Evolutionary conservation across 2,888 invertebrate genomes (phyloP).

Genomic region (Sturmia bella): DNA sequence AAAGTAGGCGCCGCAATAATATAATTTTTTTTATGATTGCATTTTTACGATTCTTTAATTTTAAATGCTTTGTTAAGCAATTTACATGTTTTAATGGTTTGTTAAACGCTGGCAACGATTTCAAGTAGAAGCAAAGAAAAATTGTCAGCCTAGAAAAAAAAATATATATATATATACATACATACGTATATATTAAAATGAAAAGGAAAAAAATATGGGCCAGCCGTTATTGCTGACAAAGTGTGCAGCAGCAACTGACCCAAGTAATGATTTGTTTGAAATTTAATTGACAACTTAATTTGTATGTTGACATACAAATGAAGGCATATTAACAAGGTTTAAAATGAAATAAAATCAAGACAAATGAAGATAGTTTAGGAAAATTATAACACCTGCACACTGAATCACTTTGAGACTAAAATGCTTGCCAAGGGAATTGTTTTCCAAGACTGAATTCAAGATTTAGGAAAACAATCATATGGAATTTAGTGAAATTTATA

Average conservation of each 20-base stretch:
- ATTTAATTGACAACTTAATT: too few species aligned
- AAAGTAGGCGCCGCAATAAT: conserved; percentile 57
- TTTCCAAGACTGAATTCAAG: too few species aligned
- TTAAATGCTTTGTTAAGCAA: conserved; percentile 45
- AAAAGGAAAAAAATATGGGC: neutral
- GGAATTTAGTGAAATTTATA: too few species aligned
- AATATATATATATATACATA: neutral
- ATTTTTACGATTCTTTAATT: conserved; percentile 47
- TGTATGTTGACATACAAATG: too few species aligned
- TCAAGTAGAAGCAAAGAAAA: neutral
- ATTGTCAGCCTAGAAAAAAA: neutral
- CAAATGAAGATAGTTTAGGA: too few species aligned
- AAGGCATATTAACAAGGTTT: too few species aligned
- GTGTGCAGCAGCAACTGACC: neutral
- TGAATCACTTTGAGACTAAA: too few species aligned
- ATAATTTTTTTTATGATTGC: conserved; percentile 10
- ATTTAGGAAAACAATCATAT: too few species aligned
- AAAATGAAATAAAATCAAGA: too few species aligned
- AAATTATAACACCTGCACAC: too few species aligned
- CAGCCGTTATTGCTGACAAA: neutral
- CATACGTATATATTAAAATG: neutral
- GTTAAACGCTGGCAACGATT: conserved; percentile 46
- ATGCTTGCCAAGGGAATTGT: too few species aligned
- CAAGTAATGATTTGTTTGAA: too few species aligned
- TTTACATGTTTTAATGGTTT: conserved; percentile 52